Base-by-base conservation (phyloP, 2,113 vertebrate species). In the Ascaphus truei region DNA sequence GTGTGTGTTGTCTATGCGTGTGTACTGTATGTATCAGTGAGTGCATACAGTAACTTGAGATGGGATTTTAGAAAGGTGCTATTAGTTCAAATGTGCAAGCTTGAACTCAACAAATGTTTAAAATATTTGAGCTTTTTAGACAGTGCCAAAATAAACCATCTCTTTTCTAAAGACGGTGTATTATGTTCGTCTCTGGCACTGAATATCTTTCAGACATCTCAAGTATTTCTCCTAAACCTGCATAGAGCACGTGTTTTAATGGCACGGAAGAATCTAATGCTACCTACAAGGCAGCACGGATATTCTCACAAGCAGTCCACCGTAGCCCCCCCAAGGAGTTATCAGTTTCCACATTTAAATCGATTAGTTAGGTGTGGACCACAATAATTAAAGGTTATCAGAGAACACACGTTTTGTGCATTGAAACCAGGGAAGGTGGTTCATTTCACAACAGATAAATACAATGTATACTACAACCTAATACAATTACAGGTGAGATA, bases 91-190 rank as follows among this genome's bases (percentile, higher is more conserved):
- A 89, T 88, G 79, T 92, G 83, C 90, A 91, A 87, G 89, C 88
- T 91, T 50, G 2, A 87, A 92, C 88, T 87, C 85, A 88, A 88
- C 86, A 88, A 92, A 90, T 88, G 88, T 88, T 87, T 92, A 89
- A 89, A 90, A 90, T 91, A 91, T 84, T 85, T 91, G 83, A 85
- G 83, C 87, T 88, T 88, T 86, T 82, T 76, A 86, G 81, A 86
- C 75, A 62, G 76, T 87, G 90, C 89, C 90, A 91, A 91, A 87
- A 90, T 79, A 92, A 92, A 89, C 88, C 78, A 82, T 79, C 83
- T 84, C 83, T 86, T 88, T 89, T 90, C 85, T 87, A 85, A 86
- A 89, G 87, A 85, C 85, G 80, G 85, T 81, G 87, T 86, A 91
- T 88, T 91, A 89, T 88, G 87, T 82, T 81, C 80, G 85, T 85